Conservation (phyloP, 2,113 vertebrate species). For the Festucalex cinctus region DNA sequence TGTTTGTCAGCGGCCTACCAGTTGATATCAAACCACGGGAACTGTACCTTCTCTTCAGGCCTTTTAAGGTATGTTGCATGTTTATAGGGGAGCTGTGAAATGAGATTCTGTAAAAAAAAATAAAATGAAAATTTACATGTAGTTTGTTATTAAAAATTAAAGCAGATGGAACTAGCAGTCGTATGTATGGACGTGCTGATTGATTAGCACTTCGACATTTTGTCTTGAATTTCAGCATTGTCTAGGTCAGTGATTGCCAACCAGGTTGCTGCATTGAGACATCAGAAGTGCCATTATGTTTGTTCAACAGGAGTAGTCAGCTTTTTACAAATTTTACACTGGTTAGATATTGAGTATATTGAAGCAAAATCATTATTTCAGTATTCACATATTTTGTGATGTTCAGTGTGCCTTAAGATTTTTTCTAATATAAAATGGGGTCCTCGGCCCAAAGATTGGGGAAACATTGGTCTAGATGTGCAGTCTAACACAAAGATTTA, state of each 20-base stretch:
- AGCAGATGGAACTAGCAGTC: too few relatives aligned
- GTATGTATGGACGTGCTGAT: too few relatives aligned
- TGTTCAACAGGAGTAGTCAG: background rate
- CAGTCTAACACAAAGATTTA: background rate
- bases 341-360: background rate
- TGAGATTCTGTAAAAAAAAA: background rate
- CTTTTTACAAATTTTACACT: background rate
- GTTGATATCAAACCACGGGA: conserved; percentile 97
- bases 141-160: too few relatives aligned
- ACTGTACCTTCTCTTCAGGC: conserved; percentile 94
- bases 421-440: background rate
- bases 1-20: conserved; percentile 96
- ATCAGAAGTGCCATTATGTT: too few relatives aligned
- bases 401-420: background rate
- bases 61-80: conserved; percentile 84
- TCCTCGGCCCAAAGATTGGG: background rate
- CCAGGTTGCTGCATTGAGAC: too few relatives aligned
- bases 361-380: background rate
- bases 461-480: background rate
- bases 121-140: background rate
- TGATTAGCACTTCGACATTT: too few relatives aligned
- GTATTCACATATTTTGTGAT: background rate
- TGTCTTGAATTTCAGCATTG: too few relatives aligned
- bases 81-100: background rate
- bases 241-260: too few relatives aligned